These are phyloP conservation scores for Myotis findleyi DNA, from an alignment of 2,797 vertebrate genomes.

Conservation along the genomic window DNA sequence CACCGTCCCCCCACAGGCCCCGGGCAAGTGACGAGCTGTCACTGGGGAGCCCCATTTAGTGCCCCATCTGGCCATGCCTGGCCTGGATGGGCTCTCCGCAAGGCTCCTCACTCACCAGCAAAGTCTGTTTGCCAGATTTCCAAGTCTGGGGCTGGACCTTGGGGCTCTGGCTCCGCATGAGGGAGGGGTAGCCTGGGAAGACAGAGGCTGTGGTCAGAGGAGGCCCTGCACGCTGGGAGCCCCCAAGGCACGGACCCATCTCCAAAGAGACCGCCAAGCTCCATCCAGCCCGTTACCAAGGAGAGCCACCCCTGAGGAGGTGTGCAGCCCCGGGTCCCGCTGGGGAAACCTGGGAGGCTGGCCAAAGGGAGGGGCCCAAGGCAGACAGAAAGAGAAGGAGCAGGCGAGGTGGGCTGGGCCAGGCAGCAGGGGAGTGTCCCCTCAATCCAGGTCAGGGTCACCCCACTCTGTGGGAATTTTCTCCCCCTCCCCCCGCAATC, in stretches of 20 bases:
- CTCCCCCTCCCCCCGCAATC: no score
- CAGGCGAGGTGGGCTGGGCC: neutral
- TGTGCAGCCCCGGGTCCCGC: neutral
- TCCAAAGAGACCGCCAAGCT: neutral
- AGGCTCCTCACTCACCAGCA: conserved; percentile 85
- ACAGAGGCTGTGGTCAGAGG: conserved; percentile 67
- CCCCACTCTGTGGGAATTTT: neutral
- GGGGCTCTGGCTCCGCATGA: conserved; percentile 88
- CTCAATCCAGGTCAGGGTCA: neutral
- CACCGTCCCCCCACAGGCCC: neutral
- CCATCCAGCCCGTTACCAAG: conserved; percentile 62
- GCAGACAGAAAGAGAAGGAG: conserved; percentile 3
- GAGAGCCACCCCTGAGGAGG: conserved; percentile 61
- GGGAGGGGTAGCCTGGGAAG: conserved; percentile 89
- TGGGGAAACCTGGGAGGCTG: neutral
- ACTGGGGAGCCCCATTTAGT: neutral
- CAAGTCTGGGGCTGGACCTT: conserved; percentile 90
- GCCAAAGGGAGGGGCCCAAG: neutral
- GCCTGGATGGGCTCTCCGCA: neutral
- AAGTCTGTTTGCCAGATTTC: conserved; percentile 90
- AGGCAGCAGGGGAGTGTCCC: neutral
- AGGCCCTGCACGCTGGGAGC: accelerated
- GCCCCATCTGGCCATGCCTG: neutral
- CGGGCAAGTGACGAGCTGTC: neutral
- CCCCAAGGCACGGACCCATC: neutral